Conservation (phyloP, 2,797 vertebrate species). For the Protosalanx chinensis region DNA sequence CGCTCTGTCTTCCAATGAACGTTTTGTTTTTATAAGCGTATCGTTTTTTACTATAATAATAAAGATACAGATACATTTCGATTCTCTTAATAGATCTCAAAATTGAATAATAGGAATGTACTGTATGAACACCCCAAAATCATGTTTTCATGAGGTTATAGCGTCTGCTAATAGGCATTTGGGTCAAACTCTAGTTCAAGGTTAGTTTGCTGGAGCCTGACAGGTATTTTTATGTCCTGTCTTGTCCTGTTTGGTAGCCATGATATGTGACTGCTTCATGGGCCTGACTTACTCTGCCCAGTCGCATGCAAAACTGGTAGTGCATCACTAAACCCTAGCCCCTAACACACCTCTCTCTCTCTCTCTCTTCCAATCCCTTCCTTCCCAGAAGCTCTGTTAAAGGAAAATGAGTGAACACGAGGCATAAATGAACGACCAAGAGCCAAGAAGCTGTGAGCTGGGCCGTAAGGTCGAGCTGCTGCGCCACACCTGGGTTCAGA, state of each 20-base stretch:
- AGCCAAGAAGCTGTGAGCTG: background rate
- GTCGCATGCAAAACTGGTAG: no score
- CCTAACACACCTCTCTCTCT: background rate
- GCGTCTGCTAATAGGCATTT: background rate
- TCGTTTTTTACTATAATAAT: no score
- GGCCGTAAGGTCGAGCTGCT: background rate
- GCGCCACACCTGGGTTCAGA: conserved; percentile 3
- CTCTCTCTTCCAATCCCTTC: background rate
- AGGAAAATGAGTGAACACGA: background rate
- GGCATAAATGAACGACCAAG: background rate
- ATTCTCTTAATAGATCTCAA: background rate
- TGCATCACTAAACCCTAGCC: no score
- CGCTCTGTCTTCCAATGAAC: background rate
- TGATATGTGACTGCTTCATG: background rate
- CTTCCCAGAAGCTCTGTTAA: background rate
- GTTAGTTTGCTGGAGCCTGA: no score
- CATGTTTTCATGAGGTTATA: background rate
- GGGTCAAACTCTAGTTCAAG: background rate
- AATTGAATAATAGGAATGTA: background rate
- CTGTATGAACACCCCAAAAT: conserved; percentile 3
- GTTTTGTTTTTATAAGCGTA: no score
- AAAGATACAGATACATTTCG: no score
- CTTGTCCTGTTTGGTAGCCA: background rate
- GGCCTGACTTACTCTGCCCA: background rate
- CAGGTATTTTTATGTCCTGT: background rate